Percentiles rank a stretch among this genome's conserved stretches.
Conservation (phyloP, 2,113 vertebrate genomes). For the Dolichotis patagonum region DNA sequence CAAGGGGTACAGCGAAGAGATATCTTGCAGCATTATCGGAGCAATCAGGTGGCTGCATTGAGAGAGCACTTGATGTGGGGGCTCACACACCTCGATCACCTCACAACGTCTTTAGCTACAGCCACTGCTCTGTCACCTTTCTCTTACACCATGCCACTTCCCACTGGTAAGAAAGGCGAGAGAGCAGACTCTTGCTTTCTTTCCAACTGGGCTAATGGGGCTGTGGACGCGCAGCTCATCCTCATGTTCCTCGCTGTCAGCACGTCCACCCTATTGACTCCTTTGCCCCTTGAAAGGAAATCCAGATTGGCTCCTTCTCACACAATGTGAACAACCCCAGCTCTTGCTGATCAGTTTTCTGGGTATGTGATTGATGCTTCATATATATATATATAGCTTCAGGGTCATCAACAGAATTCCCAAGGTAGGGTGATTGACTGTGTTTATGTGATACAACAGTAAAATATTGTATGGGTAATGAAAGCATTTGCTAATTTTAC, state of each 20-base stretch:
- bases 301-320: neutral
- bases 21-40: neutral
- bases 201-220: neutral
- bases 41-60: neutral
- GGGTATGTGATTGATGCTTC: neutral
- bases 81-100: neutral
- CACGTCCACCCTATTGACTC: neutral
- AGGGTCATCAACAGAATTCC: neutral
- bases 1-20: neutral
- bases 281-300: neutral
- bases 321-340: neutral
- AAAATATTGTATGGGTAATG: neutral
- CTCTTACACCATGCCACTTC: neutral
- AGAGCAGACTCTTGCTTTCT: too few relatives aligned
- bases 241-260: neutral
- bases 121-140: neutral
- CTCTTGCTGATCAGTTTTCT: constrained; percentile 9
- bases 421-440: neutral
- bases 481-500: constrained; percentile 27
- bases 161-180: neutral
- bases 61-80: neutral
- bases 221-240: neutral
- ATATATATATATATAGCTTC: neutral
- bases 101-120: neutral
- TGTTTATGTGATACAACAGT: neutral